Evolutionary conservation across 2,797 vertebrate species (phyloP).

Genomic region (Pseudochirops cupreus): DNA sequence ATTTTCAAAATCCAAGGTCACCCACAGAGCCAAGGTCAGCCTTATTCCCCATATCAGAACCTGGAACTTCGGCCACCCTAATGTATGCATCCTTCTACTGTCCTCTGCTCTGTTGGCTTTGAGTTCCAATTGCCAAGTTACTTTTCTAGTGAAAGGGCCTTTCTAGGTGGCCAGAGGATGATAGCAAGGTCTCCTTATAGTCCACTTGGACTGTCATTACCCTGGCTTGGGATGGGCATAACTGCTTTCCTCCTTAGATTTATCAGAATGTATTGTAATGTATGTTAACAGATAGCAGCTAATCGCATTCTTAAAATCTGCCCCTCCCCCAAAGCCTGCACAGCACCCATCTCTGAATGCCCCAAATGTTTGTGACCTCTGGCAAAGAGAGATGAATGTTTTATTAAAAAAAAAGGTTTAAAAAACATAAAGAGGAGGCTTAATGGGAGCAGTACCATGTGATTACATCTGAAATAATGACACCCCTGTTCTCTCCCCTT

Average conservation of each 20-base stretch:
- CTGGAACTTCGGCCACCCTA: background rate
- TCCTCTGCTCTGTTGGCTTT: background rate
- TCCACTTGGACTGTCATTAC: background rate
- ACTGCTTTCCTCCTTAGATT: background rate
- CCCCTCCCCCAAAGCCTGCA: slow-evolving; percentile 5
- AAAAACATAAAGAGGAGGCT: slow-evolving; percentile 66
- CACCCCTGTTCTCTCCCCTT: slow-evolving; percentile 66
- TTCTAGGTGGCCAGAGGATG: background rate
- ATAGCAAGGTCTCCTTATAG: background rate
- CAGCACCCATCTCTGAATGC: background rate
- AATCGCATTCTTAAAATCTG: slow-evolving; percentile 43
- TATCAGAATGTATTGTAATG: background rate
- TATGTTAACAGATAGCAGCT: background rate
- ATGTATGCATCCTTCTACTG: slow-evolving; percentile 13
- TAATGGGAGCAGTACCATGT: slow-evolving; percentile 68
- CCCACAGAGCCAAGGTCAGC: slow-evolving; percentile 20
- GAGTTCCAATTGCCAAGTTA: background rate
- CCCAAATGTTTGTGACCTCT: slow-evolving; percentile 50
- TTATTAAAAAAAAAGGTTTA: slow-evolving; percentile 58
- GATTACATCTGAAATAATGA: slow-evolving; percentile 79
- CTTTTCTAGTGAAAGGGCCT: background rate
- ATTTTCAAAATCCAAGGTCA: slow-evolving; percentile 77
- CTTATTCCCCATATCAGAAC: background rate
- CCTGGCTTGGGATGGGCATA: background rate
- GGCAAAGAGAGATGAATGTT: slow-evolving; percentile 50